A percentile compares a stretch with the other conserved stretches of the same genome.
These are phyloP conservation scores for Leptestheria dahalacensis DNA, from an alignment of 1,140 invertebrate genomes.

Conservation along the genomic window DNA sequence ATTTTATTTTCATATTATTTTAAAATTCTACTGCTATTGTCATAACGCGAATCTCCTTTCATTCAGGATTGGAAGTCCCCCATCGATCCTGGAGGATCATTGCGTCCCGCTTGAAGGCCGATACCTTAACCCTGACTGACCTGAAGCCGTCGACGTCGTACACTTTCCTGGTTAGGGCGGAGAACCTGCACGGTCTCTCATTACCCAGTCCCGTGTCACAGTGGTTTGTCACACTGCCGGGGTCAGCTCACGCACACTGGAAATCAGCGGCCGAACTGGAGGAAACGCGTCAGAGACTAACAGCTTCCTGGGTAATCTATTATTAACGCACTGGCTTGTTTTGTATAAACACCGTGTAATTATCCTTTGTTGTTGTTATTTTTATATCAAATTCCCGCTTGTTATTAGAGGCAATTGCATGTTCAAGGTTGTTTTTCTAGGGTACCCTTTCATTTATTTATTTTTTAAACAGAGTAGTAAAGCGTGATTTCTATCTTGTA, in stretches of 20 bases:
- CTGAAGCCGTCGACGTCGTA: conserved; percentile 68
- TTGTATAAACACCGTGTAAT: no score
- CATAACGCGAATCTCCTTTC: no score
- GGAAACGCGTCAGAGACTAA: background rate
- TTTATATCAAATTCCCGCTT: no score
- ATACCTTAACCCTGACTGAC: conserved; percentile 30
- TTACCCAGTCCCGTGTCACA: conserved; percentile 49
- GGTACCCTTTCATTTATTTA: no score
- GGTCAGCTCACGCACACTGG: conserved; percentile 15
- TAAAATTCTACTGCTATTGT: no score
- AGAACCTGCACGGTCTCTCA: conserved; percentile 68
- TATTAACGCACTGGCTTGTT: no score
- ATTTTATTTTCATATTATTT: no score
- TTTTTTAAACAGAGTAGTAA: no score
- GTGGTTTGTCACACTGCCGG: conserved; percentile 43
- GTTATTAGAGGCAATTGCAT: no score
- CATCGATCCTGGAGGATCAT: conserved; percentile 8
- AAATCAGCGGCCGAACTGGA: background rate
- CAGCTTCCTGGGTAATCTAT: background rate
- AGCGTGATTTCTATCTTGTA: no score
- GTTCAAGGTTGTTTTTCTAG: no score
- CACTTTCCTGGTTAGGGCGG: conserved; percentile 72
- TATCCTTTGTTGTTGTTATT: no score
- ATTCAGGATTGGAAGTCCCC: background rate
- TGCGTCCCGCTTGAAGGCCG: conserved; percentile 8